Evolutionary conservation across 2,113 vertebrate genomes (phyloP).

Genomic region (Forbesichthys agassizii): DNA sequence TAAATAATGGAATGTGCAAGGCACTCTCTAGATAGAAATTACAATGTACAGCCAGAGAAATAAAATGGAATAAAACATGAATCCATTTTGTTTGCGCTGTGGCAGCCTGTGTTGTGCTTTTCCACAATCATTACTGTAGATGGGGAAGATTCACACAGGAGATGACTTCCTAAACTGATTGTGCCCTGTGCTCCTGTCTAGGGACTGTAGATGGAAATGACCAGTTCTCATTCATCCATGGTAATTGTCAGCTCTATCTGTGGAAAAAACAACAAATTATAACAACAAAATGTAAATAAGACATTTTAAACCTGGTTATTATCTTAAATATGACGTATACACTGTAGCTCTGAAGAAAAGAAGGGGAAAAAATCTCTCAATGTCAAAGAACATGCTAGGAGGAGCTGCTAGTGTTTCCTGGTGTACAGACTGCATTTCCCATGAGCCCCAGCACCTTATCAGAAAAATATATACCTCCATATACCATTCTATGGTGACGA

Average conservation of each 20-base stretch:
- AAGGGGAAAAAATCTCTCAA: too few relatives aligned
- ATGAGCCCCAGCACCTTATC: too few relatives aligned
- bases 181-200: not conserved
- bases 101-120: conserved; percentile 55
- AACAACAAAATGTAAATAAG: not conserved
- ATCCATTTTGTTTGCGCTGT: conserved; percentile 50
- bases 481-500: too few relatives aligned
- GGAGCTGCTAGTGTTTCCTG: too few relatives aligned
- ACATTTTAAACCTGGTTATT: too few relatives aligned
- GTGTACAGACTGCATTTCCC: too few relatives aligned
- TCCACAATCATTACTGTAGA: conserved; percentile 52
- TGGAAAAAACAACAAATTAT: not conserved
- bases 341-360: too few relatives aligned
- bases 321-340: too few relatives aligned
- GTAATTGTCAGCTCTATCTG: not conserved
- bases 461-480: too few relatives aligned
- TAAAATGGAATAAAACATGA: conserved; percentile 75
- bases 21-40: conserved; percentile 67
- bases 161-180: conserved; percentile 25
- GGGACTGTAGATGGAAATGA: not conserved
- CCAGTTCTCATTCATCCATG: not conserved
- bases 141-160: conserved; percentile 37
- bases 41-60: conserved; percentile 65
- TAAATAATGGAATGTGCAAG: conserved; percentile 70
- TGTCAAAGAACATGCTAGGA: too few relatives aligned